Evolutionary conservation across 2,113 vertebrate species (phyloP).

Genomic region (Macroglossus sobrinus): DNA sequence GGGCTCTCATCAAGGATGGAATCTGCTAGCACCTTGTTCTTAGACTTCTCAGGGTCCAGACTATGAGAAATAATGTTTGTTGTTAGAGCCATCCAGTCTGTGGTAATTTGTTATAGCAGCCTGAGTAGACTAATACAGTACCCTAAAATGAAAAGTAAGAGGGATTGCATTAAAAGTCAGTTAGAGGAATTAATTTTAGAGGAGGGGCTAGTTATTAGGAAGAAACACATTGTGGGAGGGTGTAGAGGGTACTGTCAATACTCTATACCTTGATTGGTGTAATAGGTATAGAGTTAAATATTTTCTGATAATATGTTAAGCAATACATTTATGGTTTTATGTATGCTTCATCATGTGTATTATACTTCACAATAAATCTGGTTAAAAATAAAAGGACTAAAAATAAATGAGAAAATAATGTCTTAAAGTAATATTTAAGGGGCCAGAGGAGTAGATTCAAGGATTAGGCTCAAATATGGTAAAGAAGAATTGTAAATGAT

Average conservation of each 20-base stretch:
- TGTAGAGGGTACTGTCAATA: neutral
- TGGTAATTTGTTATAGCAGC: neutral
- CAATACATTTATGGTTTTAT: neutral
- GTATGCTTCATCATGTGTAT: neutral
- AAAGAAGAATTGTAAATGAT: neutral
- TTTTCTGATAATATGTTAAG: neutral
- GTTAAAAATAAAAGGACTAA: neutral
- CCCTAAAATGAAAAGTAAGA: neutral
- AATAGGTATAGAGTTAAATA: neutral
- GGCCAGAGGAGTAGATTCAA: neutral
- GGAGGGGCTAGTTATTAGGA: neutral
- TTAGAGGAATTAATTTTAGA: neutral
- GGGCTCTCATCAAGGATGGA: neutral
- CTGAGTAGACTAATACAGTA: neutral
- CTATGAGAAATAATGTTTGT: neutral
- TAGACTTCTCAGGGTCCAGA: no score
- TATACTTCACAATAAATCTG: neutral
- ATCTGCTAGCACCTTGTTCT: neutral
- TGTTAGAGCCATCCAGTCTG: no score
- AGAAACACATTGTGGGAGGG: accelerated
- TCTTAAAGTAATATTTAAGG: neutral
- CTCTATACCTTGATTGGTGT: neutral
- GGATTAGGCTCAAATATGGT: neutral
- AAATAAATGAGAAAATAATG: neutral
- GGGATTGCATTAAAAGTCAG: neutral